Percentiles rank a stretch among this genome's conserved stretches.
phyloP scores from a whole-genome alignment of 2,113 vertebrate genomes.

The Odobenus rosmarus region DNA sequence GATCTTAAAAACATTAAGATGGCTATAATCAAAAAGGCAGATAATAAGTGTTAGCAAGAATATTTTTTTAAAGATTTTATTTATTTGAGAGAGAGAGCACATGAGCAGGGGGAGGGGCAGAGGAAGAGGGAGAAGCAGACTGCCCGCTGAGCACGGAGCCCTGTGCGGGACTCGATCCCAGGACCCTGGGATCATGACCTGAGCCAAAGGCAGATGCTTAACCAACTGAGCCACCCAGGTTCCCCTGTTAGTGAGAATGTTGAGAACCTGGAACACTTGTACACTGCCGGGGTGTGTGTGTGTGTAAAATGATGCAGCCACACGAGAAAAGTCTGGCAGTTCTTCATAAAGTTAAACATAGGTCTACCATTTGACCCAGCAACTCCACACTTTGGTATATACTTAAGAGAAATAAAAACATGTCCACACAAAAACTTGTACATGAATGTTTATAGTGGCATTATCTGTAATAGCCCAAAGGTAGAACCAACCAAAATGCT shows the following conservation, averaged over 20 bases:
- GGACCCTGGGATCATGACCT: too few relatives aligned
- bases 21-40: not conserved
- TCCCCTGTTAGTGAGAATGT: not conserved
- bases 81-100: not conserved
- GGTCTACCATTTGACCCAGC: not conserved
- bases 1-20: not conserved
- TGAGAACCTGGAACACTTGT: not conserved
- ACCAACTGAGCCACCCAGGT: too few relatives aligned
- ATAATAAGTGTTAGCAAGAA: not conserved
- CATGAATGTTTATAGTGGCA: not conserved
- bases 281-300: not conserved
- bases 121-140: too few relatives aligned
- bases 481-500: not conserved
- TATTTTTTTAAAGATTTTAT: not conserved
- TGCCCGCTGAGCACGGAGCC: too few relatives aligned
- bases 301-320: not conserved
- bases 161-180: too few relatives aligned
- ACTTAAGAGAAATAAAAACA: not conserved
- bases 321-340: not conserved
- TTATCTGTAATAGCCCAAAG: not conserved
- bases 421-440: not conserved
- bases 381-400: not conserved
- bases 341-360: not conserved
- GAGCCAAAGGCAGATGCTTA: too few relatives aligned
- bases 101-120: too few relatives aligned